phyloP scores from a whole-genome alignment of 2,113 vertebrate species.

The Zosterops pallidus region DNA sequence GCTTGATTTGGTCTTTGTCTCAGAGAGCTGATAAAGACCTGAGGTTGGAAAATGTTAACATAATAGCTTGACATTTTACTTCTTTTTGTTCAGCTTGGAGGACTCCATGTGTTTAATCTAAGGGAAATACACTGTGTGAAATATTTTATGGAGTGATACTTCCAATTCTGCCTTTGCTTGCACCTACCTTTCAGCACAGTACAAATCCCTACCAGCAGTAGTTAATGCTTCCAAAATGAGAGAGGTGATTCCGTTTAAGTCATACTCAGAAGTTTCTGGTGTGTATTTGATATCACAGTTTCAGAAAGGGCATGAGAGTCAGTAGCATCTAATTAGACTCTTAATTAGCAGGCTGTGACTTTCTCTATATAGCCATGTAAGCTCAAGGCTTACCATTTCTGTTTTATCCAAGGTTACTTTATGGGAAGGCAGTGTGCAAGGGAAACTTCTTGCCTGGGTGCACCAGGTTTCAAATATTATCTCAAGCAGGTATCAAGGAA shows the following conservation, averaged over 20 bases:
- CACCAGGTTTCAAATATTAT: background rate
- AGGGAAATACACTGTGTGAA: background rate
- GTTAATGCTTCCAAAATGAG: background rate
- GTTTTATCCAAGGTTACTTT: background rate
- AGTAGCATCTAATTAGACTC: background rate
- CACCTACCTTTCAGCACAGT: background rate
- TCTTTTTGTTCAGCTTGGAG: background rate
- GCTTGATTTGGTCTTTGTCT: conserved; percentile 36
- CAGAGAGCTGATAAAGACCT: conserved; percentile 45
- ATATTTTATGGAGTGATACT: background rate
- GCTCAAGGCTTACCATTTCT: background rate
- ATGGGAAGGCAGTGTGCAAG: background rate
- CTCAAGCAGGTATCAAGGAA: background rate
- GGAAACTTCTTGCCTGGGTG: background rate
- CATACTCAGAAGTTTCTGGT: background rate
- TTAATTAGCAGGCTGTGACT: background rate
- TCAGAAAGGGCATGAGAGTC: background rate
- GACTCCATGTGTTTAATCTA: background rate
- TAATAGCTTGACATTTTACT: conserved; percentile 44
- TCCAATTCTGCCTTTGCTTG: background rate
- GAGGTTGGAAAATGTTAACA: conserved; percentile 36
- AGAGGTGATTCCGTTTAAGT: background rate
- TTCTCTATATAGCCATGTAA: background rate
- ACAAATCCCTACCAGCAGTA: background rate
- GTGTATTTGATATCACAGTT: background rate